A percentile compares a stretch with the other conserved stretches of the same genome.
These are phyloP conservation scores for Laticauda laticaudata DNA, from an alignment of 2,113 vertebrate species.

Conservation along the genomic window DNA sequence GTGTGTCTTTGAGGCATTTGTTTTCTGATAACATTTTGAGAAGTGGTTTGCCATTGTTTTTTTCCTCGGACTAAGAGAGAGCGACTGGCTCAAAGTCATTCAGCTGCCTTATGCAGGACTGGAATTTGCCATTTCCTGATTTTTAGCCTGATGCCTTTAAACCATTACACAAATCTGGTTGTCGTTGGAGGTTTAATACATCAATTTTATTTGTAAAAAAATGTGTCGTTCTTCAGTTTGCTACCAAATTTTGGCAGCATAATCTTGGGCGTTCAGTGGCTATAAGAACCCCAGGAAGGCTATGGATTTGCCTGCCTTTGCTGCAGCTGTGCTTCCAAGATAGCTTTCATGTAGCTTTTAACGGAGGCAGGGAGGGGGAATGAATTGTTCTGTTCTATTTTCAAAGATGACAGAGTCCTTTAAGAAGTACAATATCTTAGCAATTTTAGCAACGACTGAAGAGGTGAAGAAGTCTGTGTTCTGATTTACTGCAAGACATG, in stretches of 20 bases:
- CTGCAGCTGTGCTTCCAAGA: not conserved
- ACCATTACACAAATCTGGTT: not conserved
- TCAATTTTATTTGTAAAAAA: not conserved
- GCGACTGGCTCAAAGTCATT: not conserved
- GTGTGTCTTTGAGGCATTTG: not conserved
- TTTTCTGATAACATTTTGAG: not conserved
- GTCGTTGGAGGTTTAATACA: not conserved
- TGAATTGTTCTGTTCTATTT: not conserved
- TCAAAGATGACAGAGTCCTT: not conserved
- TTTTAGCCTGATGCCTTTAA: not conserved
- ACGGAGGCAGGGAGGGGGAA: too few relatives aligned
- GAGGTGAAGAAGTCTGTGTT: slow-evolving; percentile 8
- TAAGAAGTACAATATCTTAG: not conserved
- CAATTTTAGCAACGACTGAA: not conserved
- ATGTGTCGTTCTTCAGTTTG: not conserved
- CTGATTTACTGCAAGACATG: accelerated
- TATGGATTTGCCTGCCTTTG: not conserved
- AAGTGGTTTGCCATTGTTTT: not conserved
- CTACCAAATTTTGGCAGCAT: not conserved
- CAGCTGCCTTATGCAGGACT: not conserved
- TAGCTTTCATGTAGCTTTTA: not conserved
- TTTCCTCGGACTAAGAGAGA: not conserved
- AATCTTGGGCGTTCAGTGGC: not conserved
- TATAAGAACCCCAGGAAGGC: not conserved
- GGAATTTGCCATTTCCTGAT: not conserved